These are phyloP conservation scores for Sebastes trivittatus DNA, from an alignment of 2,797 vertebrate species.

Conservation along the genomic window DNA sequence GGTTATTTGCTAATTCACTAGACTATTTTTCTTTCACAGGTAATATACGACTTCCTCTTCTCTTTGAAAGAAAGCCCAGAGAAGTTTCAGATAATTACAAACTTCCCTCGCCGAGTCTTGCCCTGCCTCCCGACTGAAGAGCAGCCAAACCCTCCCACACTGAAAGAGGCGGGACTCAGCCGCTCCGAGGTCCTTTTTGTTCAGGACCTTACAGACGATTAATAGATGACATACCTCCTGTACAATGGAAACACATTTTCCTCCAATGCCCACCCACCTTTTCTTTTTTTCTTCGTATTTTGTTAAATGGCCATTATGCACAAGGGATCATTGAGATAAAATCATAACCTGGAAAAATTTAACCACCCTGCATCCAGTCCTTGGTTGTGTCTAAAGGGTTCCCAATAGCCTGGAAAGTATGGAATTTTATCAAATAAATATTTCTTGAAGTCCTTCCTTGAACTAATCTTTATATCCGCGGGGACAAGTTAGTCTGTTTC, in stretches of 20 bases:
- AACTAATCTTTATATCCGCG: conserved; percentile 62
- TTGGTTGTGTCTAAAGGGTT: conserved; percentile 79
- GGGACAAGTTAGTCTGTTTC: conserved; percentile 31
- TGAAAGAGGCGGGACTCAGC: conserved; percentile 97
- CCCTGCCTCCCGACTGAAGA: conserved; percentile 96
- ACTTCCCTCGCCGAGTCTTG: conserved; percentile 95
- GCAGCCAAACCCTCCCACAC: conserved; percentile 93
- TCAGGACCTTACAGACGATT: conserved; percentile 99
- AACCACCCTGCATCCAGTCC: conserved; percentile 71
- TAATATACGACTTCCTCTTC: conserved; percentile 99
- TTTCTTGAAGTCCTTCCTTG: conserved; percentile 73
- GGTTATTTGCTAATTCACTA: neutral
- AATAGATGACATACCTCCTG: conserved; percentile 82
- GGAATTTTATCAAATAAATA: conserved; percentile 82
- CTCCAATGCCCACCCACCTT: conserved; percentile 39
- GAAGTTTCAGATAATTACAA: conserved; percentile 98
- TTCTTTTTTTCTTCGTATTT: conserved; percentile 75
- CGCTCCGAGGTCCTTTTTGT: conserved; percentile 99
- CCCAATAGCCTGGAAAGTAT: conserved; percentile 82
- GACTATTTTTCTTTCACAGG: conserved; percentile 75
- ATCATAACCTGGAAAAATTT: conserved; percentile 81
- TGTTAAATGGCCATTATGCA: conserved; percentile 90
- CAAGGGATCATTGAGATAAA: conserved; percentile 89
- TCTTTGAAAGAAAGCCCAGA: conserved; percentile 99
- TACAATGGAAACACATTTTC: conserved; percentile 61